Evolutionary conservation across 1,140 invertebrate species (phyloP), one percentile per base, ranked within the genome.

Genomic region (Drosophila ohnishii): DNA sequence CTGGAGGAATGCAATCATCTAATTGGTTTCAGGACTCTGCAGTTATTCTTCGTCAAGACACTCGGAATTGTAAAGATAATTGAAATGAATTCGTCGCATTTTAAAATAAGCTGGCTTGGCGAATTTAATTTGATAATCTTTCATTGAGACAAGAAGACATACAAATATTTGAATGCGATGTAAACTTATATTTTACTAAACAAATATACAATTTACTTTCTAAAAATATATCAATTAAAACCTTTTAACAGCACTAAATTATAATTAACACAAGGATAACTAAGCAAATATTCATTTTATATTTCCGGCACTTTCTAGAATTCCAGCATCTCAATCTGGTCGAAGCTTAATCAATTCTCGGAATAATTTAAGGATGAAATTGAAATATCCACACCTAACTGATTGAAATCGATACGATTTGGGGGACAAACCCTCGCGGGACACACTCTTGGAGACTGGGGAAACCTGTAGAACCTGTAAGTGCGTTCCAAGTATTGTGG

Each of bases 401-500:
- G 67, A 71, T 71, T 71, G 67, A 70, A 71, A 71, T 71, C 65
- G 44, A 71, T 71, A 58, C 67, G 51, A 22, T 35, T 35, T 70
- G 28, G 50, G 25, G 10, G 13, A 39, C 37, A 39, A 37, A 22
- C 19, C 19, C 40, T 30, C 14, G 19, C 34, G 30, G 47, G 30
- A 44, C 47, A 22, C 30, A 34, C n/a, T 51, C 60, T 35, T 71
- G 19, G 19, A n/a, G 51, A 2, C 28, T 35, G n/a, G 50, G 22
- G 42, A 32, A 75, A 79, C 80, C 80, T 79, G 80, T 63, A 47
- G 65, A 71, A 71, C 67, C 65, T 59, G 67, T 71, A 71, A 57
- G 25, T 40, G 32, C 25, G 42, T 71, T 70, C 67, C 65, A 45
- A 59, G 67, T 71, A 71, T 71, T 71, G 51, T 55, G 70, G 34